Conservation (phyloP, 2,113 vertebrate genomes). For the Tyto alba region DNA sequence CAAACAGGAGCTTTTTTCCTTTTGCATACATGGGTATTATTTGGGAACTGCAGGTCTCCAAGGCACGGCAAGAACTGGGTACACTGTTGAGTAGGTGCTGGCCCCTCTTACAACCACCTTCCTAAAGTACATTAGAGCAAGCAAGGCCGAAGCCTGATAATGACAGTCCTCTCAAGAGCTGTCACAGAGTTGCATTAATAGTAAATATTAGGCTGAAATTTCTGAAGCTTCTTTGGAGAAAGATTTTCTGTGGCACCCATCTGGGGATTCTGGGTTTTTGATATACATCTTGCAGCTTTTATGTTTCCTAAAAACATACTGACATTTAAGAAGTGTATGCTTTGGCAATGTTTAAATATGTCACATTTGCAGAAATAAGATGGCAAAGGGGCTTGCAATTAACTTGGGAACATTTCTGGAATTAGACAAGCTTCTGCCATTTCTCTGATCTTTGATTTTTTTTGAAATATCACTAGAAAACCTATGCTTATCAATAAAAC, state of each 20-base stretch:
- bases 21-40: not conserved
- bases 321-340: constrained; percentile 37
- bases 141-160: not conserved
- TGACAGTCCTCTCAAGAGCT: not conserved
- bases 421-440: constrained; percentile 16
- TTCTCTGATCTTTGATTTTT: constrained; percentile 46
- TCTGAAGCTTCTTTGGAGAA: not conserved
- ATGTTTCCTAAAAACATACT: constrained; percentile 5
- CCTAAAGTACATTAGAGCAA: not conserved
- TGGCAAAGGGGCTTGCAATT: constrained; percentile 22
- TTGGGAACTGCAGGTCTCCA: not conserved
- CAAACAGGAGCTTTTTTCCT: not conserved
- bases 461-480: constrained; percentile 24
- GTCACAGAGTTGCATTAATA: not conserved
- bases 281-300: not conserved
- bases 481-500: not conserved
- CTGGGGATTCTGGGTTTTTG: not conserved
- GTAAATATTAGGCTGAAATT: not conserved
- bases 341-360: not conserved
- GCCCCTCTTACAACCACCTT: not conserved
- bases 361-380: constrained; percentile 6
- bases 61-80: not conserved
- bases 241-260: not conserved
- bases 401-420: constrained; percentile 6
- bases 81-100: not conserved